Base-by-base conservation (phyloP, 2,113 vertebrate genomes). In the Sigmodon hispidus region DNA sequence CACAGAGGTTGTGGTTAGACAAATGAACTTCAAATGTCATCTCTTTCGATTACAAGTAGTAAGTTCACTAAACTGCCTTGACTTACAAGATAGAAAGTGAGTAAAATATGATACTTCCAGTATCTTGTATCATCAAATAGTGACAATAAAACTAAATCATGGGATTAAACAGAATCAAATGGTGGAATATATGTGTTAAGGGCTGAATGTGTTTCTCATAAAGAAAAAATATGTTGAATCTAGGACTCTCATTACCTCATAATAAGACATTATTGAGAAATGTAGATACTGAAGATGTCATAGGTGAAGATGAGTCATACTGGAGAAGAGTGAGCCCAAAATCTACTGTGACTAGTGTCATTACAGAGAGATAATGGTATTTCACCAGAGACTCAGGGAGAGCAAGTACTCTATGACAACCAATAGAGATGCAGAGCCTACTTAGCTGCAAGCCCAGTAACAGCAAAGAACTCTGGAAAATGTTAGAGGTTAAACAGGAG, bases 81-180 rank as follows among this genome's bases (percentile, higher is more conserved):
- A 69, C 31, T 43, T 89, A 55, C 15, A 55, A 22, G 3, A n/a
- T 24, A 87, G 65, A n/a, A 36, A 21, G n/a, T 36, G 21, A 86
- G 7, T 16, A 52, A 69, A 85, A n/a, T 48, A 26, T 26, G 31
- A 15, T 13, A 48, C 17, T 65, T 61, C 59, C 31, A 31, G 48
- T 45, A 48, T 36, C 75, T 65, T 61, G 48, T 55, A 67, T 85
- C 31, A 81, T 3, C 45, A 83, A 77, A 72, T 55, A 70, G 3
- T 77, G 40, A 92, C 63, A 45, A 70, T 88, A 69, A 96, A 91
- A 57, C 13, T 50, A 94, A 90, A 67, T 70, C 16, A 80, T 43
- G 50, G 34, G 57, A 69, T 29, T n/a, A 65, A 80, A 65, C 43
- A 50, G 31, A 16, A 67, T 61, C 2, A 45, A 75, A 76, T 90